These are phyloP conservation scores for Volucella zonaria DNA, from an alignment of 2,888 invertebrate genomes.

Conservation along the genomic window DNA sequence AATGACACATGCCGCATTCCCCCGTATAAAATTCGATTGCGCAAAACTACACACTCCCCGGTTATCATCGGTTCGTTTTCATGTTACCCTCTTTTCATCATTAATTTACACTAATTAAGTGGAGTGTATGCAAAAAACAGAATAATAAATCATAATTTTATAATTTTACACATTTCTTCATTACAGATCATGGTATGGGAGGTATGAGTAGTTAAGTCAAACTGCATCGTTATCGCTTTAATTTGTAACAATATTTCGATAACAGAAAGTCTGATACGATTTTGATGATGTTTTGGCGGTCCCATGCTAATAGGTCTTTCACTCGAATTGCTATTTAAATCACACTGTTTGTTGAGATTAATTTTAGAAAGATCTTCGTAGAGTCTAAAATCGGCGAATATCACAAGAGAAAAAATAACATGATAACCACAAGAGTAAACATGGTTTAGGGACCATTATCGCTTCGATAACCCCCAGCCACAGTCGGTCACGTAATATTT, in stretches of 20 bases:
- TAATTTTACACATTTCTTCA: too few species aligned
- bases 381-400: slow-evolving; percentile 4
- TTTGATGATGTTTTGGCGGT: slow-evolving; percentile 4
- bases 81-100: slow-evolving; percentile 8
- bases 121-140: slow-evolving; percentile 33
- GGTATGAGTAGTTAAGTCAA: too few species aligned
- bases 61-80: too few species aligned
- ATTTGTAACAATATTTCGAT: too few species aligned
- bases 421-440: slow-evolving; percentile 36
- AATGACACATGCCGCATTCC: slow-evolving; percentile 12
- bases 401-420: slow-evolving; percentile 1
- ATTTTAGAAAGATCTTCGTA: slow-evolving; percentile 5
- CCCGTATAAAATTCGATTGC: too few species aligned
- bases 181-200: too few species aligned
- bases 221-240: too few species aligned
- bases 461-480: slow-evolving; percentile 31
- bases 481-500: slow-evolving; percentile 36
- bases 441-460: slow-evolving; percentile 24
- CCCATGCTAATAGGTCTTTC: slow-evolving; percentile 24
- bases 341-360: slow-evolving; percentile 17
- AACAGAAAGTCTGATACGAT: not conserved
- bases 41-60: too few species aligned
- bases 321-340: not conserved
- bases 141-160: slow-evolving; percentile 43
- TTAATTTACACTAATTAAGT: slow-evolving; percentile 53